phyloP scores from a whole-genome alignment of 2,888 invertebrate genomes.

The Clivina fossor region DNA sequence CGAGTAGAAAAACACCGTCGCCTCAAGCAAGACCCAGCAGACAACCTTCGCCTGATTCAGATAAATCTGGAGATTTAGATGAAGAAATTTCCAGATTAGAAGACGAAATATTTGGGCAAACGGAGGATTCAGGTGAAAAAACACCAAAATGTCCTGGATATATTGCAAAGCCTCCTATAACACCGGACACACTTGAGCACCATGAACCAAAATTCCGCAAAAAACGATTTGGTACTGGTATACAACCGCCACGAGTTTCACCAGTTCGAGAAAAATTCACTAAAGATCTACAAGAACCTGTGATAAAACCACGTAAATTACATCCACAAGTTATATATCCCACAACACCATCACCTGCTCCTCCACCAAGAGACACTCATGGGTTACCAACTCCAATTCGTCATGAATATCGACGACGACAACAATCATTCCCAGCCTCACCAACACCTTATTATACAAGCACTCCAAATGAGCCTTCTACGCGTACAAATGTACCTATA shows the following conservation, averaged over 20 bases:
- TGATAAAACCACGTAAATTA: not conserved
- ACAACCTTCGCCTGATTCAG: not conserved
- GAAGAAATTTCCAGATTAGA: slow-evolving; percentile 7
- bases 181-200: slow-evolving; percentile 2
- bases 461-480: too few relatives aligned
- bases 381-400: slow-evolving; percentile 4
- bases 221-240: not conserved
- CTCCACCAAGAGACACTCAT: not conserved
- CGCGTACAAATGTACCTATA: too few relatives aligned
- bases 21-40: too few relatives aligned
- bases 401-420: not conserved
- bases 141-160: not conserved
- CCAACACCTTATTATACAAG: not conserved
- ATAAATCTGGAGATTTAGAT: not conserved
- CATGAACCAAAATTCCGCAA: not conserved
- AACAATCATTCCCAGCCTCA: not conserved
- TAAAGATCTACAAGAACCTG: not conserved
- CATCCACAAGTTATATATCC: not conserved
- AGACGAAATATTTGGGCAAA: slow-evolving; percentile 16
- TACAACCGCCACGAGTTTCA: not conserved
- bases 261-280: not conserved
- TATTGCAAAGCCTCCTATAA: not conserved
- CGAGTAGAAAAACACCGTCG: too few relatives aligned
- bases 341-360: not conserved
- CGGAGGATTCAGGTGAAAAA: not conserved